These are phyloP conservation scores for Sebastes fasciatus DNA, from an alignment of 2,113 vertebrate genomes.

Conservation along the genomic window DNA sequence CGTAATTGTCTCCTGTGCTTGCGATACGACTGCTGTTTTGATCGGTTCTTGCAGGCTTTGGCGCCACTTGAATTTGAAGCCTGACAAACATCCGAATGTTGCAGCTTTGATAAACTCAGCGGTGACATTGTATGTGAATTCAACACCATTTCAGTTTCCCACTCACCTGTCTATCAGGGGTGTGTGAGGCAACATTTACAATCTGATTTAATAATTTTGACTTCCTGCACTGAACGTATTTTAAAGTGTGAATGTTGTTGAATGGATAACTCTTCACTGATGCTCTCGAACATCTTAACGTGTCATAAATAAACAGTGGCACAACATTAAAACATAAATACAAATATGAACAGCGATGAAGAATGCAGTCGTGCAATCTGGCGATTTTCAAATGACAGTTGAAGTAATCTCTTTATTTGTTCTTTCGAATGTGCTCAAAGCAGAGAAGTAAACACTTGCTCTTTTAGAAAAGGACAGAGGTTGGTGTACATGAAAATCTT, in stretches of 20 bases:
- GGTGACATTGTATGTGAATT: not conserved
- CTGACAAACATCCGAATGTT: not conserved
- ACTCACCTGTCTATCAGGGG: not conserved
- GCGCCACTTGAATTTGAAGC: not conserved
- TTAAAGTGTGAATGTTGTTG: not conserved
- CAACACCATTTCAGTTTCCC: not conserved
- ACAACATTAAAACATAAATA: not conserved
- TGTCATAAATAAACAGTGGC: conserved; percentile 10
- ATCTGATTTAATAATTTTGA: not conserved
- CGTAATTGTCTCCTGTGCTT: too few species aligned
- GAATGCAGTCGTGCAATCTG: conserved; percentile 22
- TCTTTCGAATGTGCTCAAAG: conserved; percentile 70
- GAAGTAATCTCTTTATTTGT: conserved; percentile 76
- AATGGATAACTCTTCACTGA: not conserved
- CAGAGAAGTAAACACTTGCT: conserved; percentile 73
- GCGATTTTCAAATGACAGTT: conserved; percentile 25
- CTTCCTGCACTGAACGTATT: not conserved
- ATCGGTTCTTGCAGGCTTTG: not conserved
- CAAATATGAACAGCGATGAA: conserved; percentile 3
- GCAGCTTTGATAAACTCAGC: not conserved
- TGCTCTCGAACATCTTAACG: not conserved
- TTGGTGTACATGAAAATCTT: conserved; percentile 44
- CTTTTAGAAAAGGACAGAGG: conserved; percentile 69
- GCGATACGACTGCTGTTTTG: not conserved
- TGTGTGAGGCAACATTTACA: not conserved